Percentiles rank a stretch among this genome's conserved stretches.
phyloP scores from a whole-genome alignment of 2,888 invertebrate genomes.

The Hydroisotoma schaefferi region DNA sequence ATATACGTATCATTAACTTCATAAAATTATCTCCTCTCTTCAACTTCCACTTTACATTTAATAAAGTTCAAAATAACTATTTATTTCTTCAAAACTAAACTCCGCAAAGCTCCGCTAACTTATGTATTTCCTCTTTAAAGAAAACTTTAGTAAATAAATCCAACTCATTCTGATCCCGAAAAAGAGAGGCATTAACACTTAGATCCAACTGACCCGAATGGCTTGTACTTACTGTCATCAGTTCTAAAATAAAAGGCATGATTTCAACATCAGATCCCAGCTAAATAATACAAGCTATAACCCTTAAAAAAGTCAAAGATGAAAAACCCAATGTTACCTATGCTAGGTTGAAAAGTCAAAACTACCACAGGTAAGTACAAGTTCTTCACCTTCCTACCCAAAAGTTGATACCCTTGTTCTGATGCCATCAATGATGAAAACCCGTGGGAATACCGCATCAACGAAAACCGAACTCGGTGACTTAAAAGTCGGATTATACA shows the following conservation, averaged over 20 bases:
- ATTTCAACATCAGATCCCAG: too few relatives aligned
- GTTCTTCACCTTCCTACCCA: conserved; percentile 7
- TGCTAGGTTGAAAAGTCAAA: neutral
- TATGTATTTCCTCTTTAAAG: conserved; percentile 10
- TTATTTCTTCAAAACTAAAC: too few relatives aligned
- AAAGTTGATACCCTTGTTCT: neutral
- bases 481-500: neutral
- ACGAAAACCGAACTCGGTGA: neutral
- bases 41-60: too few relatives aligned
- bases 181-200: conserved; percentile 6
- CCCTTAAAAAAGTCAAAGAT: too few relatives aligned
- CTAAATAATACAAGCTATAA: too few relatives aligned
- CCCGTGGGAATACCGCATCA: neutral
- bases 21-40: too few relatives aligned
- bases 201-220: conserved; percentile 19
- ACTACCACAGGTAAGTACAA: conserved; percentile 6
- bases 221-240: conserved; percentile 9
- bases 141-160: conserved; percentile 7
- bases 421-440: conserved; percentile 8
- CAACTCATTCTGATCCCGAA: conserved; percentile 8
- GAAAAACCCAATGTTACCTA: too few relatives aligned
- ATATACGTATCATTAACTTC: too few relatives aligned
- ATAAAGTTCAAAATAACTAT: too few relatives aligned
- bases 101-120: too few relatives aligned
- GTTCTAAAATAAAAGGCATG: too few relatives aligned